Evolutionary conservation across 1,140 invertebrate species (phyloP).

Genomic region (Drosophila murphyi): DNA sequence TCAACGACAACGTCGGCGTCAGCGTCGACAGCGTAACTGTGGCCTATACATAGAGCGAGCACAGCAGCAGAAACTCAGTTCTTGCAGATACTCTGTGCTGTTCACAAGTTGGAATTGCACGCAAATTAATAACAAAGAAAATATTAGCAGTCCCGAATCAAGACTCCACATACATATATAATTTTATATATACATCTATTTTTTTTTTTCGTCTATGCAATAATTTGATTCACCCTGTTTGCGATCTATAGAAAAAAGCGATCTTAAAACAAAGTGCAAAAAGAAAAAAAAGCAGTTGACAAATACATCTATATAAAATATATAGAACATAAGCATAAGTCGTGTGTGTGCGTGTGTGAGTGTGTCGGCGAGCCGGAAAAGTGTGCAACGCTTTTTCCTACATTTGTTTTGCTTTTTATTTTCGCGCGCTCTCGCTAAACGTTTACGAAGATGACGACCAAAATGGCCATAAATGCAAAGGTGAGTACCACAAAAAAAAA

Average conservation of each 20-base stretch:
- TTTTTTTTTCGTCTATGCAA: constrained; percentile 13
- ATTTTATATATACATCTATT: background rate
- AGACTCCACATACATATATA: constrained; percentile 4
- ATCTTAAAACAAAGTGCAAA: constrained; percentile 26
- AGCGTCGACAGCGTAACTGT: background rate
- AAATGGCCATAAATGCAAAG: constrained; percentile 82
- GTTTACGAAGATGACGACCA: constrained; percentile 66
- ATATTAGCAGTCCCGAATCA: background rate
- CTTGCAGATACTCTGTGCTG: constrained; percentile 70
- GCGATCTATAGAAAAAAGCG: background rate
- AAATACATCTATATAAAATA: constrained; percentile 6
- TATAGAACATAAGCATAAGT: constrained; percentile 8
- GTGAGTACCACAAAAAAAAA: constrained; percentile 51
- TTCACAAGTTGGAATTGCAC: constrained; percentile 45
- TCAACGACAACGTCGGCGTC: background rate
- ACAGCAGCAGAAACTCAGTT: constrained; percentile 65
- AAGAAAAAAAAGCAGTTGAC: constrained; percentile 3
- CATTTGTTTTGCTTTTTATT: constrained; percentile 8
- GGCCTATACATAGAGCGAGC: constrained; percentile 72
- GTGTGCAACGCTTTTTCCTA: constrained; percentile 44
- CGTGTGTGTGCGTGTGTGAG: constrained; percentile 18
- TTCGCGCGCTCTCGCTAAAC: constrained; percentile 9
- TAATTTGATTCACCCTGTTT: constrained; percentile 11
- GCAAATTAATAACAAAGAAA: constrained; percentile 13
- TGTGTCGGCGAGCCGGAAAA: constrained; percentile 32